Conservation (phyloP, 2,888 invertebrate species). For the Steinernema hermaphroditum region DNA sequence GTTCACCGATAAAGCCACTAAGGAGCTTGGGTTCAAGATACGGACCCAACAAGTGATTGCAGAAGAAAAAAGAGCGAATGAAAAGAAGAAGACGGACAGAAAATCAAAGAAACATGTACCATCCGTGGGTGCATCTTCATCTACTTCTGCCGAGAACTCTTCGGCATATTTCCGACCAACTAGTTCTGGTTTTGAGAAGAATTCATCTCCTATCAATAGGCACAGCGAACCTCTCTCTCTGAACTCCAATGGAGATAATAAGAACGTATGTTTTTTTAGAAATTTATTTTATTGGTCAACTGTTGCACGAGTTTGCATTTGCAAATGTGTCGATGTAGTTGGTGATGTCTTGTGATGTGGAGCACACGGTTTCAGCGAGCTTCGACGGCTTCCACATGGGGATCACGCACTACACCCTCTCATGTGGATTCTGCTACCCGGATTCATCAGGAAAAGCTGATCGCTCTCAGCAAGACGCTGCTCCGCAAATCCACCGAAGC, state of each 20-base stretch:
- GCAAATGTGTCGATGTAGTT: too few species aligned
- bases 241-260: background rate
- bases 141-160: too few species aligned
- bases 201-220: background rate
- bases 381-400: background rate
- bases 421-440: background rate
- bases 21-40: background rate
- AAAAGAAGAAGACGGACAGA: background rate
- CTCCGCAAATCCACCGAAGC: background rate
- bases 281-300: too few species aligned
- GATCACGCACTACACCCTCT: background rate
- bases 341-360: background rate
- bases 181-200: background rate
- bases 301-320: too few species aligned
- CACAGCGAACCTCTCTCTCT: conserved; percentile 5
- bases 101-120: background rate
- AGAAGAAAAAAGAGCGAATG: background rate
- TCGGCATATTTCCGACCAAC: background rate
- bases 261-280: background rate
- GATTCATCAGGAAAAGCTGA: conserved; percentile 7
- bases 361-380: conserved; percentile 16
- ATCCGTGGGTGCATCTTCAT: background rate
- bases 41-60: conserved; percentile 1
- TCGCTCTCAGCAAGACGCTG: background rate
- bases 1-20: background rate